A percentile compares a stretch with the other conserved stretches of the same genome.
phyloP scores from a whole-genome alignment of 2,888 invertebrate genomes.

The Drosophila quinaria region DNA sequence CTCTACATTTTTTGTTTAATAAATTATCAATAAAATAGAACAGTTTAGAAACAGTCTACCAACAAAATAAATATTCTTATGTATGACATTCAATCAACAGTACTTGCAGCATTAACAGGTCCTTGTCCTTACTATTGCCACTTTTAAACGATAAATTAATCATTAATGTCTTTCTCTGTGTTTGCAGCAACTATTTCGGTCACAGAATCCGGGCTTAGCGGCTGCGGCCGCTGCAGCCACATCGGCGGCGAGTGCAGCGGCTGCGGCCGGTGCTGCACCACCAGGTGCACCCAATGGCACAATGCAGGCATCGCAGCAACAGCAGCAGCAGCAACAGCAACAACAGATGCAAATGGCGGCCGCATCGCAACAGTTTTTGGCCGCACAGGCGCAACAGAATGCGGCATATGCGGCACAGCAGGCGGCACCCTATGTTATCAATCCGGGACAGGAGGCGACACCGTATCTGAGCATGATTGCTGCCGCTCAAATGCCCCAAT shows the following conservation, averaged over 20 bases:
- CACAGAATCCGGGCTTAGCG: slow-evolving; percentile 92
- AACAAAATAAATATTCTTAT: too few relatives aligned
- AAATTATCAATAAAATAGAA: too few relatives aligned
- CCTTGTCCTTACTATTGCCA: neutral
- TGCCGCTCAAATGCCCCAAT: slow-evolving; percentile 92
- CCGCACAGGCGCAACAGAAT: slow-evolving; percentile 91
- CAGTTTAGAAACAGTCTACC: too few relatives aligned
- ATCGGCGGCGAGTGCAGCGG: slow-evolving; percentile 84
- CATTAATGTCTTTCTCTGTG: neutral
- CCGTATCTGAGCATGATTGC: slow-evolving; percentile 95
- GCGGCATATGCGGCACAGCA: slow-evolving; percentile 88
- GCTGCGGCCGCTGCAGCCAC: slow-evolving; percentile 86
- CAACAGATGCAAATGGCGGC: slow-evolving; percentile 90
- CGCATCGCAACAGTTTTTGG: slow-evolving; percentile 90
- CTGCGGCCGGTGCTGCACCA: slow-evolving; percentile 82
- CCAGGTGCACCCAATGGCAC: slow-evolving; percentile 89
- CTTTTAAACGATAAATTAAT: slow-evolving; percentile 21
- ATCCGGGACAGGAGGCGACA: slow-evolving; percentile 90
- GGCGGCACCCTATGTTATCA: slow-evolving; percentile 93
- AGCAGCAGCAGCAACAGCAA: slow-evolving; percentile 84
- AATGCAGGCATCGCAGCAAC: slow-evolving; percentile 87
- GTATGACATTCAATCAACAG: slow-evolving; percentile 5
- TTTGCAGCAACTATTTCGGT: slow-evolving; percentile 94
- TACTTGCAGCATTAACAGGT: slow-evolving; percentile 19
- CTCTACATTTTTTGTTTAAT: too few relatives aligned